Conservation (phyloP, 2,113 vertebrate genomes). For the Synchiropus splendidus region DNA sequence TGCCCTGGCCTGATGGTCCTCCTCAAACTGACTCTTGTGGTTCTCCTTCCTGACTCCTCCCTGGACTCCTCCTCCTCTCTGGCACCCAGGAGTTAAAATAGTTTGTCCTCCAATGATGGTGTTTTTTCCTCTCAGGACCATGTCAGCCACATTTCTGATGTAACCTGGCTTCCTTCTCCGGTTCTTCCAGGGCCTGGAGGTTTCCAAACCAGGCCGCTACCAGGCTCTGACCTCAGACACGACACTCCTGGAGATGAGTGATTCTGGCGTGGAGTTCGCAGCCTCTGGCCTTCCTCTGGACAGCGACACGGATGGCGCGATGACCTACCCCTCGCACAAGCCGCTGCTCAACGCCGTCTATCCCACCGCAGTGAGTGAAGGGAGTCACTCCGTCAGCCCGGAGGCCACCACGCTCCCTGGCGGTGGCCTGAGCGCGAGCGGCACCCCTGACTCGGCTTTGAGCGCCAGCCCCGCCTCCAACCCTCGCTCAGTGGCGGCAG, state of each 20-base stretch:
- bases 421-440: conserved; percentile 29
- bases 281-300: conserved; percentile 47
- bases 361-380: conserved; percentile 33
- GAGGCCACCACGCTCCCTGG: conserved; percentile 29
- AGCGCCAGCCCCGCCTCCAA: conserved; percentile 48
- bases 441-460: conserved; percentile 50
- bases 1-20: too few relatives aligned
- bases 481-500: conserved; percentile 19
- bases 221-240: conserved; percentile 47
- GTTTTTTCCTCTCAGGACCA: too few relatives aligned
- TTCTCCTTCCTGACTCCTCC: too few relatives aligned
- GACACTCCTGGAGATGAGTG: conserved; percentile 60
- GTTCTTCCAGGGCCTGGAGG: conserved; percentile 55
- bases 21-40: too few relatives aligned
- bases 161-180: too few relatives aligned
- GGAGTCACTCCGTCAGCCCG: conserved; percentile 8
- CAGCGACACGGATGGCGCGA: conserved; percentile 57
- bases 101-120: not conserved
- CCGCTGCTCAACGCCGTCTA: conserved; percentile 47
- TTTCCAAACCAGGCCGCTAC: conserved; percentile 60
- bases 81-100: too few relatives aligned
- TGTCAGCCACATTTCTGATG: too few relatives aligned
- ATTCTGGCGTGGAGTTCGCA: conserved; percentile 63
- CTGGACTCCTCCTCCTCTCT: too few relatives aligned
- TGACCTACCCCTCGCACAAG: conserved; percentile 54